Conservation (phyloP, 2,113 vertebrate species). For the Polyodon spathula region DNA sequence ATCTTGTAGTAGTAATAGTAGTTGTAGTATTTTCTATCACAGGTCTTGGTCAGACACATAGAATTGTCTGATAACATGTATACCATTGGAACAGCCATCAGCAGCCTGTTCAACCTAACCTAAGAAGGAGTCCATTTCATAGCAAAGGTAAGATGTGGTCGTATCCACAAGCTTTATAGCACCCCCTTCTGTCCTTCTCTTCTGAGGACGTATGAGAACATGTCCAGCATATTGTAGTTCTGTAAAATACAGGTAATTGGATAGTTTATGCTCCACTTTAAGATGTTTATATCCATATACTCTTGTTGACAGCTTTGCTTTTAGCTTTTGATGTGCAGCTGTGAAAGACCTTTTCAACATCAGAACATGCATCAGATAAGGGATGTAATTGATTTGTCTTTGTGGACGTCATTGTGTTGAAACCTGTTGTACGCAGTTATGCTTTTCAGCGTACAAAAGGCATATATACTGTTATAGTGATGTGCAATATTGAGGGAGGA, state of each 20-base stretch:
- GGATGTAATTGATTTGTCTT: slow-evolving; percentile 4
- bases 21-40: too few relatives aligned
- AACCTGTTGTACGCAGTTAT: background rate
- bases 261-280: background rate
- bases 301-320: slow-evolving; percentile 8
- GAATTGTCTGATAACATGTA: slow-evolving; percentile 70
- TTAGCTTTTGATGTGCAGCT: background rate
- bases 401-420: slow-evolving; percentile 4
- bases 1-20: too few relatives aligned
- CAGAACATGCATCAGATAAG: background rate
- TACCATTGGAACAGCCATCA: slow-evolving; percentile 65
- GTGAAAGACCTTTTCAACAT: slow-evolving; percentile 9
- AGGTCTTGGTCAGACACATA: slow-evolving; percentile 82
- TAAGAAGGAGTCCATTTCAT: slow-evolving; percentile 89
- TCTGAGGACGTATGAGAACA: background rate
- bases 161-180: too few relatives aligned
- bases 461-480: background rate
- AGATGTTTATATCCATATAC: background rate
- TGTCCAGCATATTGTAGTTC: background rate
- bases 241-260: background rate
- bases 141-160: slow-evolving; percentile 67
- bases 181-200: too few relatives aligned
- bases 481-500: background rate
- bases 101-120: slow-evolving; percentile 77
- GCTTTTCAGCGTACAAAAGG: background rate